Evolutionary conservation across 2,888 invertebrate genomes (phyloP).

Genomic region (Metellina segmentata): DNA sequence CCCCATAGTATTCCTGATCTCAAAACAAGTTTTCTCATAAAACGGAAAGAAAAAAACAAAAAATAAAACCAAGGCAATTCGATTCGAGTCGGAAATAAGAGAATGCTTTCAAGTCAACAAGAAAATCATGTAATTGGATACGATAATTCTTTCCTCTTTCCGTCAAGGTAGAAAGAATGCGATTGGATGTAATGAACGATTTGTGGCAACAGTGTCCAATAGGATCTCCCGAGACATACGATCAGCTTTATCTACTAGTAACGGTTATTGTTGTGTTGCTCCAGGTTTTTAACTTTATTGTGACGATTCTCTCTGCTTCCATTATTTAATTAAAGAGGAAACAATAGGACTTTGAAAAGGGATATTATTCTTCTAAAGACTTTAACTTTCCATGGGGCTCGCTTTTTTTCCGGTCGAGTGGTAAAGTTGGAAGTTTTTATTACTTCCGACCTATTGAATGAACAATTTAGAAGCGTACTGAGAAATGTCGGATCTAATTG

Average conservation of each 20-base stretch:
- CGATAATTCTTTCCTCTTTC: constrained; percentile 63
- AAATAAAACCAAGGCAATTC: constrained; percentile 3
- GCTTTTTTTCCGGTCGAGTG: background rate
- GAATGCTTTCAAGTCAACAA: constrained; percentile 65
- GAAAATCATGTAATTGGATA: constrained; percentile 72
- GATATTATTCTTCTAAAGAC: constrained; percentile 52
- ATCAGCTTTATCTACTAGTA: constrained; percentile 54
- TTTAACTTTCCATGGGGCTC: constrained; percentile 49
- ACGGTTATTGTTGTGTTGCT: constrained; percentile 54
- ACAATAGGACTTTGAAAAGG: constrained; percentile 39
- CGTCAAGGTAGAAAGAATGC: constrained; percentile 52
- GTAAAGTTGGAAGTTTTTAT: constrained; percentile 28
- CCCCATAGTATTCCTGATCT: constrained; percentile 4
- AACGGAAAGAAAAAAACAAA: background rate
- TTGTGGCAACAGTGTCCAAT: constrained; percentile 61
- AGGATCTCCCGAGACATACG: constrained; percentile 54
- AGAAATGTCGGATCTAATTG: constrained; percentile 4
- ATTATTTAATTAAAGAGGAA: constrained; percentile 72
- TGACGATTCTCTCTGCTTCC: constrained; percentile 42
- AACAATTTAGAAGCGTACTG: constrained; percentile 13
- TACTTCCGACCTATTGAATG: background rate
- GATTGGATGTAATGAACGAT: constrained; percentile 71
- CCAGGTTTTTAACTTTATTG: constrained; percentile 35
- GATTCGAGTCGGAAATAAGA: constrained; percentile 23
- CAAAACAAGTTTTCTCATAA: constrained; percentile 1